phyloP scores from a whole-genome alignment of 2,113 vertebrate species.

The Dicrurus megarhynchus region DNA sequence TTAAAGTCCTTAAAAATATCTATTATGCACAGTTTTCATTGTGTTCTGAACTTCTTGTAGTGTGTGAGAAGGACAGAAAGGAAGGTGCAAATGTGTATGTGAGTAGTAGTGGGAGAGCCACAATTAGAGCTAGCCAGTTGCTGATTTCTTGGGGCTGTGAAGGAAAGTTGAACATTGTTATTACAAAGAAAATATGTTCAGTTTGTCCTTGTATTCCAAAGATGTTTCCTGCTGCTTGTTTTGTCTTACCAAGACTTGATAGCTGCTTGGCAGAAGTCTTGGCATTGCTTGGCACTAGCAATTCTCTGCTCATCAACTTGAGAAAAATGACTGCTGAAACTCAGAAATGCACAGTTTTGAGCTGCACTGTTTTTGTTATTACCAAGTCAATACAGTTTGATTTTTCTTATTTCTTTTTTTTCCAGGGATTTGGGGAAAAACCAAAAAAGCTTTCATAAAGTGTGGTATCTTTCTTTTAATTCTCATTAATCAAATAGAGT shows the following conservation, averaged over 20 bases:
- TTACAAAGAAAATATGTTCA: neutral
- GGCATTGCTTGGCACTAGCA: neutral
- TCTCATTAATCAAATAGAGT: conserved; percentile 45
- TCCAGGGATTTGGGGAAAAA: neutral
- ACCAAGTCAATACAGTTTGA: neutral
- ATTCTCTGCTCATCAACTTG: neutral
- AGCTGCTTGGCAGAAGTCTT: neutral
- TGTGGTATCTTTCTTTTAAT: neutral
- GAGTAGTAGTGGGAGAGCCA: neutral
- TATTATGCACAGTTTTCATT: neutral
- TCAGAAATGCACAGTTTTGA: neutral
- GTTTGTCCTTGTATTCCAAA: neutral
- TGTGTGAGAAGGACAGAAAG: neutral
- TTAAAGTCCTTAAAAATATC: neutral
- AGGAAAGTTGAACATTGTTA: neutral
- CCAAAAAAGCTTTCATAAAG: neutral
- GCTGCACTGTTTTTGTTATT: neutral
- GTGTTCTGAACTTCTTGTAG: neutral
- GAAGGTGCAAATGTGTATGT: neutral
- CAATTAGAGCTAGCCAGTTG: neutral
- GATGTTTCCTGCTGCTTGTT: neutral
- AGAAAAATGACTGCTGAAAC: neutral
- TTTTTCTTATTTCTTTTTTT: neutral
- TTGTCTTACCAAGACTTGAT: neutral
- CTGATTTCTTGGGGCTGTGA: neutral